A percentile compares a stretch with the other conserved stretches of the same genome.
phyloP scores from a whole-genome alignment of 2,797 vertebrate species.

The Glyptemys insculpta region DNA sequence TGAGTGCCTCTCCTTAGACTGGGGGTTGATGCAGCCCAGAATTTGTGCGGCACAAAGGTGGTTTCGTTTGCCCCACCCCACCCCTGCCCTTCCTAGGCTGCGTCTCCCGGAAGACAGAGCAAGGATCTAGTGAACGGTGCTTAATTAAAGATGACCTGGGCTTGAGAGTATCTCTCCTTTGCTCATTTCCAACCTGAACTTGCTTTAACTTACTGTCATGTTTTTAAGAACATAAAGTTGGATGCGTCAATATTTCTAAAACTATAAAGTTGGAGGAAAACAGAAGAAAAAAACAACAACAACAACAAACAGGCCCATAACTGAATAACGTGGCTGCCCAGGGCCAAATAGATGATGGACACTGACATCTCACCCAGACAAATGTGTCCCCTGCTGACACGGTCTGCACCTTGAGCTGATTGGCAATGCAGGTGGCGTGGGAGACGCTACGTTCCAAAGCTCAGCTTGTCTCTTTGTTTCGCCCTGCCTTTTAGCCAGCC shows the following conservation, averaged over 20 bases:
- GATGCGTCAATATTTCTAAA: neutral
- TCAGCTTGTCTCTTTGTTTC: accelerated
- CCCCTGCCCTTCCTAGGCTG: no score
- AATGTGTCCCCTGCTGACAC: accelerated
- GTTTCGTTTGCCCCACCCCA: no score
- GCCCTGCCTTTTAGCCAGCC: neutral
- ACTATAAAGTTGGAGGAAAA: neutral
- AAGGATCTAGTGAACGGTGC: no score
- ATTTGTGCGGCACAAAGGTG: no score
- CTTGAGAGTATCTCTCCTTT: no score
- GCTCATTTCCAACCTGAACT: neutral
- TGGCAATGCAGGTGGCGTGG: accelerated
- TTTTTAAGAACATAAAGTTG: accelerated
- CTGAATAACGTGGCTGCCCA: accelerated
- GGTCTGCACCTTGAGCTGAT: accelerated
- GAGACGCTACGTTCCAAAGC: accelerated
- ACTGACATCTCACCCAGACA: neutral
- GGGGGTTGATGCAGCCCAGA: no score
- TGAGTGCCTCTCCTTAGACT: no score
- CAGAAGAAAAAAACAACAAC: neutral
- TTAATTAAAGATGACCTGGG: no score
- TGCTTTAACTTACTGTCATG: accelerated
- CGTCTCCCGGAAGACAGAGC: no score
- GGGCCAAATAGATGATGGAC: neutral
- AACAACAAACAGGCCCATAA: neutral